Percentiles rank a stretch among this genome's conserved stretches.
phyloP scores from a whole-genome alignment of 2,113 vertebrate species.

The Camelus bactrianus region DNA sequence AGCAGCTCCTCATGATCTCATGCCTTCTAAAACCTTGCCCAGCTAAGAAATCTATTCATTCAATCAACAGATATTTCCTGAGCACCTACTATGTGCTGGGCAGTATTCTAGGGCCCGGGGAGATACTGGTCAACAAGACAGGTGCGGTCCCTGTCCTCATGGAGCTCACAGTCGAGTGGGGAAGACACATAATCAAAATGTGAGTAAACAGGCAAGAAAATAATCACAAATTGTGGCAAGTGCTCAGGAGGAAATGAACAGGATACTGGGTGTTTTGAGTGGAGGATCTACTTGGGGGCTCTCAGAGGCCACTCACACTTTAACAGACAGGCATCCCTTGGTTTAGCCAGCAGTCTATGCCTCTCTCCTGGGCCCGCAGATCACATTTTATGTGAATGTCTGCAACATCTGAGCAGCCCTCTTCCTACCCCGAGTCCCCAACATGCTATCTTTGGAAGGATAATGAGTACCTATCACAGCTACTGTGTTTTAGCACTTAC shows the following conservation, averaged over 20 bases:
- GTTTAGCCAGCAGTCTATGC: not conserved
- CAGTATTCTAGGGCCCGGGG: not conserved
- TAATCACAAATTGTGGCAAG: not conserved
- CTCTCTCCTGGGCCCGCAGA: not conserved
- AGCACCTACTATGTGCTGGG: constrained; percentile 28
- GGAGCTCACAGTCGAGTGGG: not conserved
- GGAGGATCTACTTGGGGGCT: not conserved
- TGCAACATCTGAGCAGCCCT: constrained; percentile 54
- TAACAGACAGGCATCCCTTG: not conserved
- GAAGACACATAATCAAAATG: constrained; percentile 11
- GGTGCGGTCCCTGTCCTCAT: not conserved
- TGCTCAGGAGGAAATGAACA: not conserved
- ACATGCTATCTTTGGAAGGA: constrained; percentile 73
- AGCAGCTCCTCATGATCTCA: not conserved
- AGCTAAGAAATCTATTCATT: not conserved
- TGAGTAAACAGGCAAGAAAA: constrained; percentile 8
- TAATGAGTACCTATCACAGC: constrained; percentile 72
- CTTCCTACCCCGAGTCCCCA: constrained; percentile 17
- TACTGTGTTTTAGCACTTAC: constrained; percentile 72
- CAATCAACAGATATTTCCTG: not conserved
- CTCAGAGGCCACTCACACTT: not conserved
- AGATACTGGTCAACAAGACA: not conserved
- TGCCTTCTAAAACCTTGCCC: not conserved
- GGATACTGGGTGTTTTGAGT: not conserved
- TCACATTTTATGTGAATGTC: constrained; percentile 41